Evolutionary conservation across 2,113 vertebrate species (phyloP), one percentile per base, ranked within the genome.

Genomic region (Zosterops lateralis): DNA sequence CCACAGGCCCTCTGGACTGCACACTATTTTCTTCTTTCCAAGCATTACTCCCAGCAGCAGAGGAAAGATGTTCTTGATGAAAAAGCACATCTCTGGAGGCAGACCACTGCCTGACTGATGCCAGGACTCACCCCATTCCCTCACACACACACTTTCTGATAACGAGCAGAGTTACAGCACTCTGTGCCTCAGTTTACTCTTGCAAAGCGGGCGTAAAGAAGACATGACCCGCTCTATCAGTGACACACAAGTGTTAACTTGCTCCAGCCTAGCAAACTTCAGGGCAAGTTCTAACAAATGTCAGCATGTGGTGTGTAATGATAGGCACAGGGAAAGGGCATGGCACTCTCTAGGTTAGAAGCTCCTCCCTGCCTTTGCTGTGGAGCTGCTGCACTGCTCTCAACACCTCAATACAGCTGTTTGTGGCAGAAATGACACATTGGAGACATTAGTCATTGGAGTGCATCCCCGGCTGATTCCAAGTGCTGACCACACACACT

Each of bases 171-270:
- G 71, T 51, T 29, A 60, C 48, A 64, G n/a, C 1, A 0, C 32
- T 44, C 72, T 2, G 1, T 95, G 87, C 91, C 93, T 96, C 94
- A 90, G 94, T 96, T 96, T 96, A 92, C 94, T 78, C n/a, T 74
- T 50, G 56, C 73, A 84, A 67, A 93, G 68, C 44, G 78, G 53
- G 44, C 31, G 8, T n/a, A 24, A 24, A 71, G 60, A 70, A 79
- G 85, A 75, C 85, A 22, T 29, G 82, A 84, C 85, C 72, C 85
- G 75, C 75, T 40, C 82, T 85, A 75, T 77, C 60, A 77, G 78
- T 64, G 60, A 8, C 1, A 6, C 36, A 8, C 91, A 66, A 95
- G 95, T 16, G 44, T 44, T 77, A 60, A 84, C 82, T 80, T 4
- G 82, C 79, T 94, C 54, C 51, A 60, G 53, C 8, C 78, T 32